These are phyloP conservation scores for Ophraella communa DNA, from an alignment of 2,888 invertebrate species.

Conservation along the genomic window DNA sequence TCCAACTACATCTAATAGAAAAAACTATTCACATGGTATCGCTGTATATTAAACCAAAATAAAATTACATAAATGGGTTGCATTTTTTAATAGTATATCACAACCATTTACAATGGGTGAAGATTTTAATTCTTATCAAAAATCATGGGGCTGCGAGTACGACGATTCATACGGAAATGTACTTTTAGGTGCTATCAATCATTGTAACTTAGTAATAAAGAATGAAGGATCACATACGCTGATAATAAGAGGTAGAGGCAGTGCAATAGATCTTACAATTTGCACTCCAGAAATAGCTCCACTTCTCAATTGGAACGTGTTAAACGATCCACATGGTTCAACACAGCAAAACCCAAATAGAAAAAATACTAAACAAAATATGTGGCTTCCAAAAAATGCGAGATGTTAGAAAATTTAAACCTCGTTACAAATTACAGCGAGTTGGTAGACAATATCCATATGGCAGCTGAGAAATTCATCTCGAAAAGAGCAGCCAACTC, in stretches of 20 bases:
- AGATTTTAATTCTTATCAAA: constrained; percentile 7
- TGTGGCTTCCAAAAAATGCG: too few species aligned
- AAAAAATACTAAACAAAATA: too few species aligned
- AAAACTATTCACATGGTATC: neutral
- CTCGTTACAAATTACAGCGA: too few species aligned
- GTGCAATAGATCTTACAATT: too few species aligned
- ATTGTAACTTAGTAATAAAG: neutral
- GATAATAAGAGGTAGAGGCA: neutral
- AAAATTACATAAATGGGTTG: neutral
- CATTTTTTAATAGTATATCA: neutral
- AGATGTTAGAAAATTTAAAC: too few species aligned
- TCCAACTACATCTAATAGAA: neutral
- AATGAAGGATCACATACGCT: neutral
- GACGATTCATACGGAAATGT: neutral
- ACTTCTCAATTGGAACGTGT: too few species aligned
- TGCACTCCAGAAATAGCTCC: too few species aligned
- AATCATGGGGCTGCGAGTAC: constrained; percentile 10
- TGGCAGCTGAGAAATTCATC: too few species aligned
- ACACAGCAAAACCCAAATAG: too few species aligned
- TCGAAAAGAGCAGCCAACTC: too few species aligned
- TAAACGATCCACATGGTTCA: too few species aligned
- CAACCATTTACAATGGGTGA: constrained; percentile 6
- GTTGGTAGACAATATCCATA: too few species aligned
- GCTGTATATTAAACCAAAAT: neutral
- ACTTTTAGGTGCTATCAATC: neutral